Evolutionary conservation across 2,888 invertebrate species (phyloP).

Genomic region (Bombylius major): DNA sequence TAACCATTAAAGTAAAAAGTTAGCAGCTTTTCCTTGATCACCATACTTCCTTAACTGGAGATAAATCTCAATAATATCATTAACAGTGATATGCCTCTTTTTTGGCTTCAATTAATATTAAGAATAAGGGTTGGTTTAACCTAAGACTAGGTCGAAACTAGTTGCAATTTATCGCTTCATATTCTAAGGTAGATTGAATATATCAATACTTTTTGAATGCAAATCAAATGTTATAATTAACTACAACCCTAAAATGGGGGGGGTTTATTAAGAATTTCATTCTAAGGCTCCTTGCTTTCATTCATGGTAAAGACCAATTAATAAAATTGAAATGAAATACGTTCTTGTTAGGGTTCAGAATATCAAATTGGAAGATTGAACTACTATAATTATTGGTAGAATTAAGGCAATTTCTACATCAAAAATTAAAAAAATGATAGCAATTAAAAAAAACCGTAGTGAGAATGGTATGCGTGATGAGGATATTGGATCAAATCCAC

Average conservation of each 20-base stretch:
- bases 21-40: slow-evolving; percentile 47
- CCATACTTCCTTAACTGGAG: slow-evolving; percentile 49
- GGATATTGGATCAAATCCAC: slow-evolving; percentile 45
- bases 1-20: slow-evolving; percentile 44
- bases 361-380: slow-evolving; percentile 27
- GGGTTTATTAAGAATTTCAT: slow-evolving; percentile 33
- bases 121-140: slow-evolving; percentile 38
- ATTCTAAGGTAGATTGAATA: slow-evolving; percentile 32
- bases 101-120: slow-evolving; percentile 25
- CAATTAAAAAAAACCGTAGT: slow-evolving; percentile 51
- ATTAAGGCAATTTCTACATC: slow-evolving; percentile 57
- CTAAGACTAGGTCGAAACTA: slow-evolving; percentile 43
- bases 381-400: slow-evolving; percentile 42
- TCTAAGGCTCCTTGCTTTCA: slow-evolving; percentile 49
- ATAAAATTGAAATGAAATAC: slow-evolving; percentile 41
- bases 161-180: slow-evolving; percentile 38
- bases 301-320: slow-evolving; percentile 42
- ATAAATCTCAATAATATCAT: slow-evolving; percentile 43
- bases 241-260: slow-evolving; percentile 33
- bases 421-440: slow-evolving; percentile 59
- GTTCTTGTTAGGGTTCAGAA: slow-evolving; percentile 23
- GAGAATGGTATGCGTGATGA: slow-evolving; percentile 44
- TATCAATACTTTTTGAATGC: slow-evolving; percentile 38
- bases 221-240: slow-evolving; percentile 40
- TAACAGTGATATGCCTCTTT: slow-evolving; percentile 52